Base-by-base conservation (phyloP, 30 jellyfish, hydroid and myxozoan species). In the Rhopilema esculentum region DNA sequence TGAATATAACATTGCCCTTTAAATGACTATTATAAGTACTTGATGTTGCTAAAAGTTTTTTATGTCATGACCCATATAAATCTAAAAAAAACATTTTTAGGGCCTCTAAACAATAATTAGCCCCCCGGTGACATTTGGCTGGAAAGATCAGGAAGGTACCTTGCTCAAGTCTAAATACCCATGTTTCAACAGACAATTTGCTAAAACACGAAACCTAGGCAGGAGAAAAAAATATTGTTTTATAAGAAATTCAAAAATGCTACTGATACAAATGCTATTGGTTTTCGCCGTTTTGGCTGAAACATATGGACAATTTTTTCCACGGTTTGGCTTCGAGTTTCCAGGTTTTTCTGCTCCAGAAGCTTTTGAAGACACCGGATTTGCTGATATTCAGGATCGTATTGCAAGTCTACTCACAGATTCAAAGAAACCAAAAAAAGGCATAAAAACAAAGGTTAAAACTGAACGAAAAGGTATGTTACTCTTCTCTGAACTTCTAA, bases 321-420 rank as follows among this genome's bases (percentile, higher is more conserved):
- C 61, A 8, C 1, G 86, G 28, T 63, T 83, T 27, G 92, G 85
- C 20, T 83, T 83, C 67, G 80, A 51, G 24, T 83, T 83, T 33
- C 92, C 92, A 12, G 92, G 86, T 21, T 83, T 83, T 49, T 63
- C 78, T 8, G 92, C 63, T 27, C 92, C 92, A 19, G 92, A 83
- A 31, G 92, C 86, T 29, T 69, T 83, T 48, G 92, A 71, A 63
- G 64, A 66, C 8, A 82, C 29, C 23, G 83, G 76, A 7, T 67
- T 81, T 27, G 40, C 53, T 16, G 75, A 69, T 23, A 67, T 83
- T 15, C 85, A 70, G 64, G 66, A 72, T 49, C 22, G 92, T 18
- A 57, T 83, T 24, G 79, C 92, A 0, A 84, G 69, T 1, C 71
- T 83, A 22, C 19, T 75, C 71, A 70, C 69, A 32, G 86, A 75